phyloP scores from a whole-genome alignment of 2,888 invertebrate species.

The Podabrus alpinus region DNA sequence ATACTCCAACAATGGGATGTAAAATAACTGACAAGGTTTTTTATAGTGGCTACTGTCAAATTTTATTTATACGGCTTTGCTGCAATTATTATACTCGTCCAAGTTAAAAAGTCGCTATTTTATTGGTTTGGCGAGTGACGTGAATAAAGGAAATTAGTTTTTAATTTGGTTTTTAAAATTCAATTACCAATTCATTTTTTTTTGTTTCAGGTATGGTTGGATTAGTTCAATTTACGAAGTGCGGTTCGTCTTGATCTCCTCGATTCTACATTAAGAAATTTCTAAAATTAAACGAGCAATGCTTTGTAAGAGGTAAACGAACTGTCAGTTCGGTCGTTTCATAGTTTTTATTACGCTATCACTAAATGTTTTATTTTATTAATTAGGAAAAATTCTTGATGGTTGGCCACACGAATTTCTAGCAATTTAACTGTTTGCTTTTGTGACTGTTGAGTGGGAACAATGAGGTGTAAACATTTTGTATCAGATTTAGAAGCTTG shows the following conservation, averaged over 20 bases:
- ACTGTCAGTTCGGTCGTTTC: conserved; percentile 10
- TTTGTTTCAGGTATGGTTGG: conserved; percentile 11
- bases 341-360: neutral
- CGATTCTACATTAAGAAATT: conserved; percentile 2
- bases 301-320: conserved; percentile 27
- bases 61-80: neutral
- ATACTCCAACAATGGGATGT: neutral
- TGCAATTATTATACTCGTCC: neutral
- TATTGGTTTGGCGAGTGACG: neutral
- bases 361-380: neutral
- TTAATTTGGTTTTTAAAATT: neutral
- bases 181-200: neutral
- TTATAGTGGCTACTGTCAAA: neutral
- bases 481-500: conserved; percentile 15
- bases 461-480: conserved; percentile 12
- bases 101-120: neutral
- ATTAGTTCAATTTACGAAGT: neutral
- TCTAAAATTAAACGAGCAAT: conserved; percentile 28
- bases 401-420: neutral
- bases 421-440: neutral
- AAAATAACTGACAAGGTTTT: neutral
- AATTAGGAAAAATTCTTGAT: neutral
- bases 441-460: neutral
- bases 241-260: neutral
- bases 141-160: neutral